Base-by-base conservation (phyloP, 2,797 vertebrate genomes). In the Benthosema pterotum region DNA sequence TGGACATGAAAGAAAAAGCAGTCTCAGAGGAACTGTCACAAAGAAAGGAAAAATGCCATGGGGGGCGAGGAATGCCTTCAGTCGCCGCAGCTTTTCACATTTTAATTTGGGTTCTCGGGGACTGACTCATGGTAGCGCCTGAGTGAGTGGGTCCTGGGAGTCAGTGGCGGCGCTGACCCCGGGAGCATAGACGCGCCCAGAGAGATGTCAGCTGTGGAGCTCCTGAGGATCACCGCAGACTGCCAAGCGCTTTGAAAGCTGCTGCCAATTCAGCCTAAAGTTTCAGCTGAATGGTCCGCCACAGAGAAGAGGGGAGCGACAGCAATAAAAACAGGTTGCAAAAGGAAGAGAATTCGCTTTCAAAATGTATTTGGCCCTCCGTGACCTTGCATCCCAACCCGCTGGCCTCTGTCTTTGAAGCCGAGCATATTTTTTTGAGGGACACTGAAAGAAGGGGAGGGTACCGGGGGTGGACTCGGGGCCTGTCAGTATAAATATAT, bases 201-300 rank as follows among this genome's bases (percentile, higher is more conserved):
- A 92, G 89, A 93, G 91, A 93, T 89, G 93, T 94, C 88, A 94
- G 88, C 90, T 72, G 87, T n/a, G 89, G 90, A 91, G 86, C 92
- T 95, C 93, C 90, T 88, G 87, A 92, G 90, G 94, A 96, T 92
- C 93, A 91, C 57, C 57, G 84, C 32, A 1, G 90, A 86, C 94
- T 96, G 95, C 95, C 95, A 95, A 93, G 87, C 85, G 69, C 90
- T 94, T 84, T 89, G 92, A 93, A 95, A 95, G 94, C 87, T 88
- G 92, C 94, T 95, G 95, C 95, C 96, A 96, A 95, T 96, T 96
- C 95, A 95, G 94, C 91, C 92, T 93, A 89, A 25, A 91, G 92
- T 93, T 94, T 95, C 93, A 92, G 91, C 93, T 96, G 95, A 98
- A 95, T 92, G 72, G 87, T 80, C 86, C 86, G 92, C 94, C 89